Conservation (phyloP, 2,113 vertebrate genomes). For the Gavialis gangeticus region DNA sequence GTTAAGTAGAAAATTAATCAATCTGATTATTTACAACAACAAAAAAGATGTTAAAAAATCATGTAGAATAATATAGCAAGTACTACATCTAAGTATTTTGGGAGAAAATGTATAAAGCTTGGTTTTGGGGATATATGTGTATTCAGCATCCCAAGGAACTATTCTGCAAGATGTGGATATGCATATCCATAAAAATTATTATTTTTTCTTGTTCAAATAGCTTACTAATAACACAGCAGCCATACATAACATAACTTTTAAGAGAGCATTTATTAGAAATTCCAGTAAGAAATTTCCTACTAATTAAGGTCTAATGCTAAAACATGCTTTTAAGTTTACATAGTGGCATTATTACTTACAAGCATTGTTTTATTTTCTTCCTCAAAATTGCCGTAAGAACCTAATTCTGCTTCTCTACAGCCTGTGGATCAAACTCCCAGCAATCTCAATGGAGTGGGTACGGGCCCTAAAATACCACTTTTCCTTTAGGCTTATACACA, state of each 20-base stretch:
- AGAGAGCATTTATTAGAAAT: background rate
- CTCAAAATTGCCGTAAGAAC: background rate
- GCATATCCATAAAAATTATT: background rate
- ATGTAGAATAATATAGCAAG: background rate
- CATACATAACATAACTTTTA: background rate
- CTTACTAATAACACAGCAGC: background rate
- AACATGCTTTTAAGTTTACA: background rate
- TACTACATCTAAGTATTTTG: background rate
- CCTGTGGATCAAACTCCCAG: background rate
- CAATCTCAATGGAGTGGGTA: background rate
- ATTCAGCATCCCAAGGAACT: background rate
- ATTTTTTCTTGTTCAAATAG: background rate
- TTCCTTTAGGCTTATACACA: background rate
- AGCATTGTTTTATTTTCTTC: background rate
- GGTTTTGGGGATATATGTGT: background rate
- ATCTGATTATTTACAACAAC: slow-evolving; percentile 42
- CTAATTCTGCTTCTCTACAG: background rate
- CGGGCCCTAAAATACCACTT: background rate
- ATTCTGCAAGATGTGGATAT: background rate
- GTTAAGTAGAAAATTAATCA: slow-evolving; percentile 64
- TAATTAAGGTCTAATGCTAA: background rate
- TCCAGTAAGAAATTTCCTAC: background rate
- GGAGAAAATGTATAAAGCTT: background rate
- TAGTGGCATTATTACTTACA: background rate
- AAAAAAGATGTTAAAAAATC: slow-evolving; percentile 16